Conservation (phyloP, 2,797 vertebrate species). For the Phalanger gymnotis region DNA sequence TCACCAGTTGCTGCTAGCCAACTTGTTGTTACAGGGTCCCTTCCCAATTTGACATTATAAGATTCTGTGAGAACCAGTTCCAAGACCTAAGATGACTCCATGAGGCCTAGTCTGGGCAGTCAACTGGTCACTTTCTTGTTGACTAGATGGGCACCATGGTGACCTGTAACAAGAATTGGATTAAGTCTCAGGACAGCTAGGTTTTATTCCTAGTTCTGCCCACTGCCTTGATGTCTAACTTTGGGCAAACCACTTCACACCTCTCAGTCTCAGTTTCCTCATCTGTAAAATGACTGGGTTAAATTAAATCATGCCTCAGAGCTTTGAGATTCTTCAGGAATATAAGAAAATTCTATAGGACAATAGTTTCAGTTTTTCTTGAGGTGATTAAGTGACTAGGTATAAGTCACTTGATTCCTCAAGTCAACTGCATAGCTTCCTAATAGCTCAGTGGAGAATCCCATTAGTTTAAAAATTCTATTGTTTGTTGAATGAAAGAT, state of each 20-base stretch:
- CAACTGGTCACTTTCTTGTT: background rate
- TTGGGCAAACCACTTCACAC: background rate
- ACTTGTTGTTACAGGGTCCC: too few relatives aligned
- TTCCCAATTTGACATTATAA: background rate
- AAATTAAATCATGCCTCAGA: background rate
- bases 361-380: background rate
- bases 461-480: constrained; percentile 63
- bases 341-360: background rate
- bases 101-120: background rate
- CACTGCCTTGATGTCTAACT: background rate
- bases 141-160: background rate
- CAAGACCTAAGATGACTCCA: background rate
- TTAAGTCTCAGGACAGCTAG: background rate
- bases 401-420: background rate
- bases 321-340: background rate
- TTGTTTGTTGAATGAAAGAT: constrained; percentile 20
- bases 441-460: constrained; percentile 28
- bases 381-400: background rate
- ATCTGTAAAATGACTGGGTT: background rate
- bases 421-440: background rate
- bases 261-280: background rate
- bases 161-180: background rate
- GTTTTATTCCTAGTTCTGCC: background rate
- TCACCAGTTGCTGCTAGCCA: too few relatives aligned
- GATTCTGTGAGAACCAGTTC: background rate